These are phyloP conservation scores for Heliconius charithonia DNA, from an alignment of 2,888 invertebrate species.

Conservation along the genomic window DNA sequence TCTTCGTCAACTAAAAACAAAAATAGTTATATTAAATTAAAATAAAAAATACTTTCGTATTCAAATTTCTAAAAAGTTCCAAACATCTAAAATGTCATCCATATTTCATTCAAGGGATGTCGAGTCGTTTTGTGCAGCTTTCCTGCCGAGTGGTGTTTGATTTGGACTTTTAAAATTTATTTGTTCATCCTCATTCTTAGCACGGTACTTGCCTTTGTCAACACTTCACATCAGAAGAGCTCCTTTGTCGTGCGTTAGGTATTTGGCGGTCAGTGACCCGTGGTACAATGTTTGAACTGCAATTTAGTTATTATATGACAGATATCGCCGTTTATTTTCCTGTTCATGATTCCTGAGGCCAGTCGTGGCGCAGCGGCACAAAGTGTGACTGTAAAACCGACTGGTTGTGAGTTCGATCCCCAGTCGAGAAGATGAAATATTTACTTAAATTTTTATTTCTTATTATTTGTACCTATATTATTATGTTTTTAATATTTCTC, in stretches of 20 bases:
- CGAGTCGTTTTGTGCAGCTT: slow-evolving; percentile 11
- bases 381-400: background rate
- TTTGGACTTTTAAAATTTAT: slow-evolving; percentile 25
- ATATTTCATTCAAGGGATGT: background rate
- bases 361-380: background rate
- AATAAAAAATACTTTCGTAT: too few species aligned
- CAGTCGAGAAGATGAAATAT: background rate
- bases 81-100: background rate
- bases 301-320: slow-evolving; percentile 1
- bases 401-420: background rate
- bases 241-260: slow-evolving; percentile 5
- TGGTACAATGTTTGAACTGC: background rate
- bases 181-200: slow-evolving; percentile 24
- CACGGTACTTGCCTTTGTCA: background rate
- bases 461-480: too few species aligned
- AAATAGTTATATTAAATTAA: too few species aligned
- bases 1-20: too few species aligned
- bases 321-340: background rate
- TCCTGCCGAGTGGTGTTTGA: slow-evolving; percentile 24
- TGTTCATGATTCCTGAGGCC: too few species aligned
- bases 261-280: background rate
- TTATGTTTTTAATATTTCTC: too few species aligned
- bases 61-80: background rate
- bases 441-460: too few species aligned
- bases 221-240: slow-evolving; percentile 12